A percentile compares a stretch with the other conserved stretches of the same genome.
These are phyloP conservation scores for Drosophila paulistorum DNA, from an alignment of 1,140 invertebrate genomes.

Conservation along the genomic window DNA sequence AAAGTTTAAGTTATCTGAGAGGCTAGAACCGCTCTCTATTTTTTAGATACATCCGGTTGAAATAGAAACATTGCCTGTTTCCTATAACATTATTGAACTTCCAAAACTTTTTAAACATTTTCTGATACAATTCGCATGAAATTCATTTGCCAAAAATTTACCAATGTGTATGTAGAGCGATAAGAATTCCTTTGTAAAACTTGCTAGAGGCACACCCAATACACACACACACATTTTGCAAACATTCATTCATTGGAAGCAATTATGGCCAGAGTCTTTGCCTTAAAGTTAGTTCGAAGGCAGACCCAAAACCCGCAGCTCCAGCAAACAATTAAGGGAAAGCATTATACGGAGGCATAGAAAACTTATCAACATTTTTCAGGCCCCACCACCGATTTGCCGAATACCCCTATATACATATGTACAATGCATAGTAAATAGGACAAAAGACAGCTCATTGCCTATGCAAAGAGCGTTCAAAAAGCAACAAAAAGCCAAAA, in stretches of 20 bases:
- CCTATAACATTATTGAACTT: not conserved
- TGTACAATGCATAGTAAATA: slow-evolving; percentile 11
- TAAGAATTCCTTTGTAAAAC: slow-evolving; percentile 25
- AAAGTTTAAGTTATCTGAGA: no score
- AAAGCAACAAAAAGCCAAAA: slow-evolving; percentile 7
- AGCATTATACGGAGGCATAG: slow-evolving; percentile 35
- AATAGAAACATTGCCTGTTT: not conserved
- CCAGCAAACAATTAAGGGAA: slow-evolving; percentile 30
- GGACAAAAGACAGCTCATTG: slow-evolving; percentile 33
- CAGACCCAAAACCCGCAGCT: slow-evolving; percentile 23
- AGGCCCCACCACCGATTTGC: not conserved
- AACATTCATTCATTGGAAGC: not conserved
- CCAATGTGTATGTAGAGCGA: not conserved
- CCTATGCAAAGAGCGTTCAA: slow-evolving; percentile 30
- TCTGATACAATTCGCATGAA: not conserved
- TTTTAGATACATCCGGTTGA: not conserved
- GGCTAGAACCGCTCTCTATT: no score
- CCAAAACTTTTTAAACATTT: not conserved
- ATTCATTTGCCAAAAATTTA: slow-evolving; percentile 5
- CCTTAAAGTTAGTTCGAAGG: not conserved
- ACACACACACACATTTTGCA: not conserved
- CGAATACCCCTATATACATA: not conserved
- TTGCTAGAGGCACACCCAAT: slow-evolving; percentile 1
- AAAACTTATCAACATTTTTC: slow-evolving; percentile 29
- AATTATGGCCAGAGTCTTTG: slow-evolving; percentile 14